These are phyloP conservation scores for Falcunculus frontatus DNA, from an alignment of 2,113 vertebrate genomes.

Conservation along the genomic window DNA sequence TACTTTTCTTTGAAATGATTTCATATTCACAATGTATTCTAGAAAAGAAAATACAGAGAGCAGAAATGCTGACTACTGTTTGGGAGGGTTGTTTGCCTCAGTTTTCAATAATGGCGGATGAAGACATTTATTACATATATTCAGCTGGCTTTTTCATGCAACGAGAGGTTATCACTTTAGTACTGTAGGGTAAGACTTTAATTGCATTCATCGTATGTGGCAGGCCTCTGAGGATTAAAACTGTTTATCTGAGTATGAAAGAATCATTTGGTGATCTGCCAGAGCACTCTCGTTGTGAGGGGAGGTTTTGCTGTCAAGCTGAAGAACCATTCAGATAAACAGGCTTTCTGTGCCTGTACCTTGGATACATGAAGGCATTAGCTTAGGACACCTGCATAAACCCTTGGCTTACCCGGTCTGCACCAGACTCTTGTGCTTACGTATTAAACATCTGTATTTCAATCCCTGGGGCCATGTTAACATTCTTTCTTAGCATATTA, in stretches of 20 bases:
- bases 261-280: conserved; percentile 54
- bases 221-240: conserved; percentile 47
- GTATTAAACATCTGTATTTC: background rate
- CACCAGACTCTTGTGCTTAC: background rate
- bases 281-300: conserved; percentile 31
- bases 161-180: conserved; percentile 4
- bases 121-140: background rate
- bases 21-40: background rate
- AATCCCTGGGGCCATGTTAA: background rate
- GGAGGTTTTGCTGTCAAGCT: conserved; percentile 32
- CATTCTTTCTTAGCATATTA: background rate
- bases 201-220: conserved; percentile 53
- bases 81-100: background rate
- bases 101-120: background rate
- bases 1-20: background rate
- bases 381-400: background rate
- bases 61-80: background rate
- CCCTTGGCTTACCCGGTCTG: background rate
- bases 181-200: conserved; percentile 40
- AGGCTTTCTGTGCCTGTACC: conserved; percentile 7
- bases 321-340: background rate
- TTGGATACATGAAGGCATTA: background rate
- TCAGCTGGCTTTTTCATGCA: conserved; percentile 6
- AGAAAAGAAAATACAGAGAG: background rate
- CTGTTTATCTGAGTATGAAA: conserved; percentile 51